These are phyloP conservation scores for Drosophila teissieri DNA, from an alignment of 1,140 invertebrate genomes.

Conservation along the genomic window DNA sequence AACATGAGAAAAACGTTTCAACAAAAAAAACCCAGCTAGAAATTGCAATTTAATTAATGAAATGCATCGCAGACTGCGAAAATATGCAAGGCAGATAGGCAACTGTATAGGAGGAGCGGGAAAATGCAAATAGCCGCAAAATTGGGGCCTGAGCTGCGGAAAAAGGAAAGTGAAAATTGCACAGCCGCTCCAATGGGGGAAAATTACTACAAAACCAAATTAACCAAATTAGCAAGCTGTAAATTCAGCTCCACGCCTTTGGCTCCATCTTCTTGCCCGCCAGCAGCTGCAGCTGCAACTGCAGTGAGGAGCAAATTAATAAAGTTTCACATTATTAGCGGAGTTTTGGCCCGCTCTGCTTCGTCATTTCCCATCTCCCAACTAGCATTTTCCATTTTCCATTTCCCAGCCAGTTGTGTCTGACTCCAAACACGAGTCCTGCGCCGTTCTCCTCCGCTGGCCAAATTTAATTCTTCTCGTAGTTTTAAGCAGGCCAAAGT, in stretches of 20 bases:
- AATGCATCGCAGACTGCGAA: constrained; percentile 61
- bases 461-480: constrained; percentile 45
- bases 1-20: constrained; percentile 43
- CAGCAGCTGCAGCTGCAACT: constrained; percentile 41
- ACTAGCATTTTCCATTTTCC: neutral
- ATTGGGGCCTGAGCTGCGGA: constrained; percentile 12
- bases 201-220: constrained; percentile 74
- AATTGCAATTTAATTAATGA: constrained; percentile 77
- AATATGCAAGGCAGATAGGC: constrained; percentile 43
- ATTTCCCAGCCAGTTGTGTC: constrained; percentile 20
- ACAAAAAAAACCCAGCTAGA: constrained; percentile 53
- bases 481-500: constrained; percentile 52
- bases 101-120: neutral
- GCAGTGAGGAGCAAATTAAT: constrained; percentile 69
- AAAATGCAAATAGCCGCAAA: constrained; percentile 45
- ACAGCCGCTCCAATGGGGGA: constrained; percentile 37
- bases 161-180: constrained; percentile 50
- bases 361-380: constrained; percentile 26
- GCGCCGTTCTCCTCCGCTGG: neutral
- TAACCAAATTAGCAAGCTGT: constrained; percentile 77
- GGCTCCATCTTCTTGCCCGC: constrained; percentile 16
- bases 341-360: constrained; percentile 42
- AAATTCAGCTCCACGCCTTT: constrained; percentile 49
- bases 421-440: constrained; percentile 23
- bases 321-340: constrained; percentile 77